Base-by-base conservation (phyloP, 2,888 invertebrate species). In the Cataglyphis cursor region DNA sequence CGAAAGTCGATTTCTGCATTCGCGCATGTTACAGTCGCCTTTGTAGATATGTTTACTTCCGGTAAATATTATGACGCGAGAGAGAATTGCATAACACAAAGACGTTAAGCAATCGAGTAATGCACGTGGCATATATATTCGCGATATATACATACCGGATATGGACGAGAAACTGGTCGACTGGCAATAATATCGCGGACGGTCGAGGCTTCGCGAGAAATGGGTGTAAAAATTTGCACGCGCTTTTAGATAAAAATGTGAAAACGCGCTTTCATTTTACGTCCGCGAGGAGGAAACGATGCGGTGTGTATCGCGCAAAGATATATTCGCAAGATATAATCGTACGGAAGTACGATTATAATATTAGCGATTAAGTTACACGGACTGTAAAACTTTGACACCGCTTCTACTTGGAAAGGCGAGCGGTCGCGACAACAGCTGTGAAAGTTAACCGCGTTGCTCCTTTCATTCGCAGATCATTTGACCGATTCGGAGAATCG, bases 361-460 rank as follows among this genome's bases (percentile, higher is more conserved):
- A 70, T 76, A 76, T 70, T 70, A 44, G 44, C 44, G 12, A 59
- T 78, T 28, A 66, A 68, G 57, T 78, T 70, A 24, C 28, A 59
- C 59, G 70, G 21, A 18, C 24, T 57, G 44, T 70, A 35, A 70
- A 70, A 59, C 57, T 59, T 31, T 18, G 18, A 31, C 68, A 57
- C 28, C 31, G 57, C 66, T 68, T 78, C 57, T 44, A 44, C 15
- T 44, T 68, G 68, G 21, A 78, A 31, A 68, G 31, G 18, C 31
- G 31, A 44, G 21, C 15, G 66, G 57, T n/a, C 57, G 41, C 66
- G 18, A 78, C 44, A 78, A 78, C 44, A 35, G 35, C 35, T 35
- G 78, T 78, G 78, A 68, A 78, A 70, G 78, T 78, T 41, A 41
- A 66, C 41, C 54, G 76, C 65, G 68, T 41, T 15, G n/a, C 41